Base-by-base conservation (phyloP, 1,140 invertebrate genomes). In the Prorops nasuta region DNA sequence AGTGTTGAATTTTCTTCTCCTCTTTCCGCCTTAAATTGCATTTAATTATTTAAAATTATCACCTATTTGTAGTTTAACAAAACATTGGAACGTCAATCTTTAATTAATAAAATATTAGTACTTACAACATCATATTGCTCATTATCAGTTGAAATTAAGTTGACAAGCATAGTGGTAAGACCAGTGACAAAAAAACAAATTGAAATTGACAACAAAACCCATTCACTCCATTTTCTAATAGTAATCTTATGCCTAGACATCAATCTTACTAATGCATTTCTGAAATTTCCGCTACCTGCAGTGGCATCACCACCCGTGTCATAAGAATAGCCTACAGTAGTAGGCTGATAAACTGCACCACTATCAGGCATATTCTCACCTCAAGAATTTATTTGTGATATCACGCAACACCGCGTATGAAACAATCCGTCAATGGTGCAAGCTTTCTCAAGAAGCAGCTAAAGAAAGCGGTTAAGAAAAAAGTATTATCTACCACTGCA, bases 271-370 rank as follows among this genome's bases (percentile, higher is more conserved):
- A 76, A 76, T 10, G 65, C 69, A 31, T 58, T 66, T 31, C 72
- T 64, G 24, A 78, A 58, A 2, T 67, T 60, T 19, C 64, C 54
- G 15, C 64, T 64, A 9, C 60, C 53, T 8, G 56, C 63, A 39
- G 54, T 49, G 2, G 60, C 66, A 41, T 72, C 72, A 12, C 70
- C 64, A 12, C 66, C 70, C 38, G 59, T 57, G 36, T 76, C 76
- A 44, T 78, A 78, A 2, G 67, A 58, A 42, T 76, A 78, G 28
- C 76, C 76, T 37, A 76, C 76, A 10, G 76, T 78, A 0, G 76
- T 77, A 28, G 74, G 76, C 44, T 76, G 76, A 55, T 77, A 77
- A 54, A 77, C 76, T 19, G 76, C 76, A 49, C 69, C 69, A 44
- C 69, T 76, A 48, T 75, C 71, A 24, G 72, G 69, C 72, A 75